A percentile compares a stretch with the other conserved stretches of the same genome.
These are phyloP conservation scores for Hemithea aestivaria DNA, from an alignment of 2,888 invertebrate genomes.

Conservation along the genomic window DNA sequence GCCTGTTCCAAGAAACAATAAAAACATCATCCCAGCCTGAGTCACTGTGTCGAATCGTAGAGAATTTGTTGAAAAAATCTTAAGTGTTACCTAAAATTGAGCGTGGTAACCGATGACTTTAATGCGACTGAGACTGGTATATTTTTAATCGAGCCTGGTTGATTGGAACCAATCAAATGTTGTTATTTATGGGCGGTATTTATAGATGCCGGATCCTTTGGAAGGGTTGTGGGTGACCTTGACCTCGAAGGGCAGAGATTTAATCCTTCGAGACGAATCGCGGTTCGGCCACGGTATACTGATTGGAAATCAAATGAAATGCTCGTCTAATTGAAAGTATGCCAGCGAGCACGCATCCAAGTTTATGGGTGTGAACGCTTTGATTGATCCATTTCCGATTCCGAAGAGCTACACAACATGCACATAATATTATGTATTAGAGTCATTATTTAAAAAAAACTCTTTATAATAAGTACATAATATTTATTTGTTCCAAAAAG, in stretches of 20 bases:
- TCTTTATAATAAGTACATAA: too few species aligned
- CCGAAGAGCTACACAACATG: not conserved
- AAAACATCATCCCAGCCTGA: conserved; percentile 32
- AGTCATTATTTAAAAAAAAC: too few species aligned
- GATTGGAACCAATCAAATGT: conserved; percentile 74
- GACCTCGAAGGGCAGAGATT: conserved; percentile 32
- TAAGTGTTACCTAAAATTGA: conserved; percentile 48
- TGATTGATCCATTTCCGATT: conserved; percentile 3
- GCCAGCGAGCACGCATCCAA: conserved; percentile 35
- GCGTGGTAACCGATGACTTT: conserved; percentile 43
- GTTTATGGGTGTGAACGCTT: conserved; percentile 11
- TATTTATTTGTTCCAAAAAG: too few species aligned
- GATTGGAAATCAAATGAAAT: conserved; percentile 62
- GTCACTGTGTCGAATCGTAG: conserved; percentile 32
- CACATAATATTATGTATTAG: too few species aligned
- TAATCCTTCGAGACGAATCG: conserved; percentile 70
- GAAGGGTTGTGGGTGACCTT: conserved; percentile 31
- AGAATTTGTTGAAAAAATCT: conserved; percentile 33
- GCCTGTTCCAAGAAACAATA: conserved; percentile 27
- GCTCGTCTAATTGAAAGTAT: conserved; percentile 48
- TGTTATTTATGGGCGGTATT: conserved; percentile 63
- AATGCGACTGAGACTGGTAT: conserved; percentile 42
- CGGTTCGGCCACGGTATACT: conserved; percentile 53
- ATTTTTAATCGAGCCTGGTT: conserved; percentile 62
- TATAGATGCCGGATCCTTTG: conserved; percentile 43